Evolutionary conservation across 2,113 vertebrate genomes (phyloP).

Genomic region (Scophthalmus maximus): DNA sequence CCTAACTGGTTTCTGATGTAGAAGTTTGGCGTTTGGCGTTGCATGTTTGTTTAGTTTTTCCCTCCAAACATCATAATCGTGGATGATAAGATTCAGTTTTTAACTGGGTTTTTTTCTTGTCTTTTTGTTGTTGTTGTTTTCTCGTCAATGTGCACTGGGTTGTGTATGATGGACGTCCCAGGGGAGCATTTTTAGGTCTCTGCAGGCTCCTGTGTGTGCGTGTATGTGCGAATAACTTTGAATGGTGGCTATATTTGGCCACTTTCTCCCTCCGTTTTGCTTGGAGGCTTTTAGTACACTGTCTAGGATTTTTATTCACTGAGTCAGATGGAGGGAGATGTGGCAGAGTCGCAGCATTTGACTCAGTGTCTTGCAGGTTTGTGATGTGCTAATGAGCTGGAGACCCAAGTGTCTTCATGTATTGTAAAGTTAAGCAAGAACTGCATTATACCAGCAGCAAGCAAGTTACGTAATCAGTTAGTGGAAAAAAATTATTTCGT

Average conservation of each 20-base stretch:
- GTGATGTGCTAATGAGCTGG: not conserved
- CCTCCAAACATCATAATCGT: too few relatives aligned
- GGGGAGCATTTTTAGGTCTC: constrained; percentile 19
- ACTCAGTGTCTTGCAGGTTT: not conserved
- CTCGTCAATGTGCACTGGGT: constrained; percentile 11
- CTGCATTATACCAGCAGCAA: not conserved
- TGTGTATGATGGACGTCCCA: constrained; percentile 36
- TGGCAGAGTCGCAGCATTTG: constrained; percentile 5
- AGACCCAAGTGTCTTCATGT: not conserved
- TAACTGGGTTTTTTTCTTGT: constrained; percentile 45
- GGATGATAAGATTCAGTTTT: constrained; percentile 55
- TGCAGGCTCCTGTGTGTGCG: constrained; percentile 6
- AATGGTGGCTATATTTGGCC: constrained; percentile 51
- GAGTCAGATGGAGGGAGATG: constrained; percentile 4
- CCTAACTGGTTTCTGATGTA: not conserved
- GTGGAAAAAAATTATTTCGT: not conserved
- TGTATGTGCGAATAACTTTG: constrained; percentile 16
- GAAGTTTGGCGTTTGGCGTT: not conserved
- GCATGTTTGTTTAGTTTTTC: too few relatives aligned
- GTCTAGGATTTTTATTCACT: constrained; percentile 22
- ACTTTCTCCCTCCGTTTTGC: constrained; percentile 10
- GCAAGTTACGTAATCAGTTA: not conserved
- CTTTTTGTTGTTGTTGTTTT: too few relatives aligned
- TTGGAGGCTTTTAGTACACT: constrained; percentile 11
- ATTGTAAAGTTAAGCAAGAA: not conserved